Conservation (phyloP, 2,113 vertebrate genomes). For the Nothobranchius furzeri region DNA sequence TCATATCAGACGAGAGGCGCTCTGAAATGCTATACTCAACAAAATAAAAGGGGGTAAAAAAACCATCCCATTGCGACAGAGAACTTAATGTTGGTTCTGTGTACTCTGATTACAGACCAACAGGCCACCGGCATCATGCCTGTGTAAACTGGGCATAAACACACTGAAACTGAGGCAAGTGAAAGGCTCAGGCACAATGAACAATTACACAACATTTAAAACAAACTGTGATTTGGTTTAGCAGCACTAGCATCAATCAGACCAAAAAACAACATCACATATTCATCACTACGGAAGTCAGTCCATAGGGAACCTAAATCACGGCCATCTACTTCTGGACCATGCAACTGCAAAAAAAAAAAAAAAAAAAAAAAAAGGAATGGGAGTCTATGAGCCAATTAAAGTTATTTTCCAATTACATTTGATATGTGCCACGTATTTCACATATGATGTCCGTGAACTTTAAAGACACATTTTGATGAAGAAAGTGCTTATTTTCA, state of each 20-base stretch:
- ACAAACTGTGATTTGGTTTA: conserved; percentile 19
- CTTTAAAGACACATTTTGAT: too few species aligned
- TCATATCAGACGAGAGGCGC: conserved; percentile 25
- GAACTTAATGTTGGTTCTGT: conserved; percentile 39
- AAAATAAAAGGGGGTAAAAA: conserved; percentile 53
- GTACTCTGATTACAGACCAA: conserved; percentile 58
- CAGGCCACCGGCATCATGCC: conserved; percentile 23
- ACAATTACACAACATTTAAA: conserved; percentile 20
- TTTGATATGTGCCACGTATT: too few species aligned
- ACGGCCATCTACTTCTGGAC: too few species aligned
- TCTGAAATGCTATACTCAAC: conserved; percentile 46
- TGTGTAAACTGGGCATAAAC: conserved; percentile 45
- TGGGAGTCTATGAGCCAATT: too few species aligned
- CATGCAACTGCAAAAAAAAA: too few species aligned
- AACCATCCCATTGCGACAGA: conserved; percentile 40
- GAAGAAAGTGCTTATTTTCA: too few species aligned
- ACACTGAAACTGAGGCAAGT: conserved; percentile 25
- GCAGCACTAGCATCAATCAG: neutral
- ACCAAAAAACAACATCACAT: too few species aligned
- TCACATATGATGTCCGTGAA: too few species aligned
- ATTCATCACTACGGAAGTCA: too few species aligned
- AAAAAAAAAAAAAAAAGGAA: too few species aligned
- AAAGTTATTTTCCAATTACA: too few species aligned
- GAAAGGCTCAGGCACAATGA: conserved; percentile 29
- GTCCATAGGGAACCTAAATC: too few species aligned